Base-by-base conservation (phyloP, 2,888 invertebrate species). In the Eupithecia vulgata region DNA sequence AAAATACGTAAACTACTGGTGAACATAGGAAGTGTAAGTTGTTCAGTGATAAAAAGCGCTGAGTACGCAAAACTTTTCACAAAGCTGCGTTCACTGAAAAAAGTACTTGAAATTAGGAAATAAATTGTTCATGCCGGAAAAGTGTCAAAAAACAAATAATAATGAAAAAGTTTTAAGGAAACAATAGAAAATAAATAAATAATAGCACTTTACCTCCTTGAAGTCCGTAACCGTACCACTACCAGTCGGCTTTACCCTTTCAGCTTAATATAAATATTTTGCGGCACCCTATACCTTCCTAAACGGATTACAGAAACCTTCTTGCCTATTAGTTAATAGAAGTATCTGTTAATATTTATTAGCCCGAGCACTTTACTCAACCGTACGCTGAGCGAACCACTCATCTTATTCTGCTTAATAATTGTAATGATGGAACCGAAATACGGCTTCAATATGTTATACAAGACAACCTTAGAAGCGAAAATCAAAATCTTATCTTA, bases 341-440 rank as follows among this genome's bases (percentile, higher is more conserved):
- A 21, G 25, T 57, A 25, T 25, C 57, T 57, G 25, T 25, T 57
- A 52, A 21, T 57, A 52, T 52, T 21, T 25, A 57, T 57, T 57
- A 57, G 10, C 12, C 12, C 57, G 1, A 21, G 57, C 57, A 57
- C 57, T 57, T 25, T 25, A 57, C 57, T 57, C 12, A 57, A 57
- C 57, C 57, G 57, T 25, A 57, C 25, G 57, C 57, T 57, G 57
- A 25, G 57, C 57, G 57, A 57, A 57, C 5, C 21, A 57, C 57
- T 57, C 57, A 52, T 52, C 52, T 52, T 52, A 52, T 25, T 25
- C 25, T 57, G 5, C 25, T 13, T 25, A 57, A 25, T 57, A 12
- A 57, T 21, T 8, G 25, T 52, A 21, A 21, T 10, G 12, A 52
- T 10, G 3, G 48, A 21, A 52, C 52, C 21, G 52, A 12, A 52